These are phyloP conservation scores for Bombus affinis DNA, from an alignment of 1,140 invertebrate genomes.

Conservation along the genomic window DNA sequence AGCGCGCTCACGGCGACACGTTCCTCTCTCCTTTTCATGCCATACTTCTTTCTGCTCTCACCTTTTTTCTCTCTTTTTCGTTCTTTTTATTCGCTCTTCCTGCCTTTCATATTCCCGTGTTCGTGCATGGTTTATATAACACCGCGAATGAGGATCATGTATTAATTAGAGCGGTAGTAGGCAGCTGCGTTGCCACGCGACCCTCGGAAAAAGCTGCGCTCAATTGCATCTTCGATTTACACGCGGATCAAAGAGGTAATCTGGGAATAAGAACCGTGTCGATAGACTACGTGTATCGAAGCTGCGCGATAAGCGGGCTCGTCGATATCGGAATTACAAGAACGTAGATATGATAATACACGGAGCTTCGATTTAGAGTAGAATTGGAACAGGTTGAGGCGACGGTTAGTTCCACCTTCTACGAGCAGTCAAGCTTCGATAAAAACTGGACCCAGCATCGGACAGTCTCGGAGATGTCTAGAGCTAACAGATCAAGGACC, in stretches of 20 bases:
- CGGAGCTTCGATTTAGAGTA: not conserved
- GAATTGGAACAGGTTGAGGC: too few relatives aligned
- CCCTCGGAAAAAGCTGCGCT: conserved; percentile 28
- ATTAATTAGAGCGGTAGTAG: conserved; percentile 37
- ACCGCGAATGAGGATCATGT: conserved; percentile 28
- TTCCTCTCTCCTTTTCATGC: conserved; percentile 6
- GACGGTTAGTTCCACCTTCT: not conserved
- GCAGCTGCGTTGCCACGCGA: conserved; percentile 26
- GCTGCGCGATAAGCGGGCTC: not conserved
- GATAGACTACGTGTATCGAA: not conserved
- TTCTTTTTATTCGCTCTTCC: not conserved
- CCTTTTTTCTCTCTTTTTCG: too few relatives aligned
- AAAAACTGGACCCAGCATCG: conserved; percentile 2
- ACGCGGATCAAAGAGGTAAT: conserved; percentile 6
- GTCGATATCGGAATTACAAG: not conserved
- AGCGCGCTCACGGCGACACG: not conserved
- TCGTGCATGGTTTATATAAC: conserved; percentile 25
- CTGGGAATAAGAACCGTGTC: not conserved
- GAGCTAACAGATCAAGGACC: not conserved
- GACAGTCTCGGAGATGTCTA: not conserved
- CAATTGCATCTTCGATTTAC: conserved; percentile 27
- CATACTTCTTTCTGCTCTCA: not conserved
- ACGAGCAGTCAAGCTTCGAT: not conserved
- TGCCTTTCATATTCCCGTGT: too few relatives aligned
- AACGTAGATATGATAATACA: not conserved